A percentile compares a stretch with the other conserved stretches of the same genome.
phyloP scores from a whole-genome alignment of 1,140 invertebrate species.

The Brachionus angularis region DNA sequence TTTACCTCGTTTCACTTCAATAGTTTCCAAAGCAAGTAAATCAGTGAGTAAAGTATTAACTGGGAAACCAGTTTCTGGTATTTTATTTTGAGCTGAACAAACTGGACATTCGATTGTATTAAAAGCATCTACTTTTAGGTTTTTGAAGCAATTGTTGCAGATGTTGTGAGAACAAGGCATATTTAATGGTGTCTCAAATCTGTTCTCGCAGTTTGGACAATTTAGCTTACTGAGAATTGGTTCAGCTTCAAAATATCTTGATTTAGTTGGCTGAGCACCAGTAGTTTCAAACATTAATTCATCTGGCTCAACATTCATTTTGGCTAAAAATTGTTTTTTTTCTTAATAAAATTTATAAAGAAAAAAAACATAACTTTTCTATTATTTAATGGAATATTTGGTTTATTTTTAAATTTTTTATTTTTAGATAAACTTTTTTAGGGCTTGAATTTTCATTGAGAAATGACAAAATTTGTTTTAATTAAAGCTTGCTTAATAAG shows the following conservation, averaged over 20 bases:
- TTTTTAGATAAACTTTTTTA: no score
- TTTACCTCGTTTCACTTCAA: constrained; percentile 1
- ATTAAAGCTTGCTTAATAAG: no score
- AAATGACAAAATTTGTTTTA: no score
- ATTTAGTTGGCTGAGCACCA: neutral
- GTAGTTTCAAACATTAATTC: no score
- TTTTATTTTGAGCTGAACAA: neutral
- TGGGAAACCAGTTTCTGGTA: constrained; percentile 3
- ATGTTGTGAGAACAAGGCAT: constrained; percentile 15
- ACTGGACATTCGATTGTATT: neutral
- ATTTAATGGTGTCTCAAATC: neutral
- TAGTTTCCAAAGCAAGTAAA: neutral
- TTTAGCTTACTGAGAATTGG: neutral
- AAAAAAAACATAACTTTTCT: no score
- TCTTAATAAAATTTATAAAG: no score
- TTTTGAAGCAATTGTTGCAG: constrained; percentile 12
- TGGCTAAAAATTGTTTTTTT: no score
- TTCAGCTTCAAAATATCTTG: neutral
- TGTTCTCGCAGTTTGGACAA: constrained; percentile 4
- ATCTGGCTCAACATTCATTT: no score
- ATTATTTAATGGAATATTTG: no score
- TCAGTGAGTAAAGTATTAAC: neutral
- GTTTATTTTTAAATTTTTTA: no score
- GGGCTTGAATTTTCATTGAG: no score
- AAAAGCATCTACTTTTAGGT: neutral